Percentiles rank a stretch among this genome's conserved stretches.
Evolutionary conservation across 2,797 vertebrate species (phyloP).

Genomic region (Phrynocephalus vlangalii): DNA sequence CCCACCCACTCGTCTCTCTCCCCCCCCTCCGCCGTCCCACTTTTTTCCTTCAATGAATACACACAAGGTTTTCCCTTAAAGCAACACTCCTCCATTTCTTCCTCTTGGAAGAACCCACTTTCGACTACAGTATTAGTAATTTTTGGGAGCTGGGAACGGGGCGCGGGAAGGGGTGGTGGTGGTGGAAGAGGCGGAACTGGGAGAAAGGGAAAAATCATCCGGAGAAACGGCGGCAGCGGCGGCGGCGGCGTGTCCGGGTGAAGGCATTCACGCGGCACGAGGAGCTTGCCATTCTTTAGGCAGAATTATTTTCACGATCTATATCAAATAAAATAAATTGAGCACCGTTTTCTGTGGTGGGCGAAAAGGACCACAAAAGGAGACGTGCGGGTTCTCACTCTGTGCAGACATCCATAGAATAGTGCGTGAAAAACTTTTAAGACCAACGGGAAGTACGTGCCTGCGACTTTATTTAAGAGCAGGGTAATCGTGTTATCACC

Average conservation of each 20-base stretch:
- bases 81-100: slow-evolving; percentile 49
- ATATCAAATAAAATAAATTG: neutral
- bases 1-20: slow-evolving; percentile 9
- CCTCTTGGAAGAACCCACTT: neutral
- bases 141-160: neutral
- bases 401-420: neutral
- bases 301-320: neutral
- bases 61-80: slow-evolving; percentile 70
- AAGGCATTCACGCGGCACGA: neutral
- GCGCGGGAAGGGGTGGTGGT: neutral
- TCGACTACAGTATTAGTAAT: no score
- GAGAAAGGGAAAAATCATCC: no score
- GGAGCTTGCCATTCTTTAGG: neutral
- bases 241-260: no score
- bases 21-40: slow-evolving; percentile 43
- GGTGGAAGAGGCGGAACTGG: neutral
- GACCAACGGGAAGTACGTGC: neutral
- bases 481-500: neutral
- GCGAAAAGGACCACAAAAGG: neutral
- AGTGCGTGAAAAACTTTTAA: neutral
- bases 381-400: neutral
- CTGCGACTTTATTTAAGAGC: neutral
- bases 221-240: no score
- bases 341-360: neutral
- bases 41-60: slow-evolving; percentile 64